A percentile compares a stretch with the other conserved stretches of the same genome.
phyloP scores from a whole-genome alignment of 2,888 invertebrate genomes.

The Hydrotaea cyrtoneurina region DNA sequence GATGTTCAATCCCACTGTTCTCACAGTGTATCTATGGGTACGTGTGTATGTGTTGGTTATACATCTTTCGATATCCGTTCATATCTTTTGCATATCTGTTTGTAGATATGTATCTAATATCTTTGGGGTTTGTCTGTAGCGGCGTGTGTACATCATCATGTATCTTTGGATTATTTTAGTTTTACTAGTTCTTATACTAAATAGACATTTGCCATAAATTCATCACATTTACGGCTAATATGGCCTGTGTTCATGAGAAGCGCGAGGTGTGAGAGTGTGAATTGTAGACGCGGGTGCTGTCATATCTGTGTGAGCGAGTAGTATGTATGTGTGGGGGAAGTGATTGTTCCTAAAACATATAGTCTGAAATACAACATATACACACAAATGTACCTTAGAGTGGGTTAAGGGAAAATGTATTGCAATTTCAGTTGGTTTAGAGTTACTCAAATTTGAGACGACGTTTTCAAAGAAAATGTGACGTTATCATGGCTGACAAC shows the following conservation, averaged over 20 bases:
- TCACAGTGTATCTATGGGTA: neutral
- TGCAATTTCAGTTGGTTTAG: too few species aligned
- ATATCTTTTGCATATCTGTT: neutral
- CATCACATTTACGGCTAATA: slow-evolving; percentile 53
- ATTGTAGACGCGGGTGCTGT: slow-evolving; percentile 1
- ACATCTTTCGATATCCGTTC: neutral
- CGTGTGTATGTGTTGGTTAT: neutral
- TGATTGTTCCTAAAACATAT: neutral
- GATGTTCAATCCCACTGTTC: neutral
- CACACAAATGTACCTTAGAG: too few species aligned
- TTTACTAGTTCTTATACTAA: slow-evolving; percentile 31
- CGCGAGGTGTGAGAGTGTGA: neutral
- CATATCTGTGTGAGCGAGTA: neutral
- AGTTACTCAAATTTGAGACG: too few species aligned
- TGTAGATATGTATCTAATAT: neutral
- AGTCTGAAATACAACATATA: neutral
- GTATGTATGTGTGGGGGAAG: neutral
- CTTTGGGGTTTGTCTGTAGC: neutral
- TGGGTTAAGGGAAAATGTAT: too few species aligned
- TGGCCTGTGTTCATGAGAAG: neutral
- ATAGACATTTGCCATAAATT: slow-evolving; percentile 57
- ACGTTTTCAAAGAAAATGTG: too few species aligned
- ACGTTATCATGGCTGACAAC: too few species aligned
- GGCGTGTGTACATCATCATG: neutral
- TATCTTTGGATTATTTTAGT: neutral